phyloP scores from a whole-genome alignment of 2,113 vertebrate species.

The Notarius quadriscutis region DNA sequence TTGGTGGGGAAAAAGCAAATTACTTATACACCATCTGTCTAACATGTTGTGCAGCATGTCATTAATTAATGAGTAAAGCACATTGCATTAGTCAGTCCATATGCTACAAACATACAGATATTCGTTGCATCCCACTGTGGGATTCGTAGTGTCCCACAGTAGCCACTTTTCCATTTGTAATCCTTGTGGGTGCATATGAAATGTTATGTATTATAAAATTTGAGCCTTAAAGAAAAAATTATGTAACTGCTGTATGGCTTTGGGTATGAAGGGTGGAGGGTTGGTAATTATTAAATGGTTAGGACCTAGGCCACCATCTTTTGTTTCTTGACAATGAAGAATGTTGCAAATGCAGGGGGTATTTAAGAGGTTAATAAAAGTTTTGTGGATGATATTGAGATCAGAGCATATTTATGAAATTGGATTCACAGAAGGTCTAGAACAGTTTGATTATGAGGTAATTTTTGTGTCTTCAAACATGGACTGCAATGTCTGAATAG shows the following conservation, averaged over 20 bases:
- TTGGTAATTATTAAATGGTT: not conserved
- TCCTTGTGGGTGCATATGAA: not conserved
- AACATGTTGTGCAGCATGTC: too few species aligned
- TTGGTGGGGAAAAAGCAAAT: too few species aligned
- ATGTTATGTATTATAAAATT: too few species aligned
- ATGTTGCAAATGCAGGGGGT: not conserved
- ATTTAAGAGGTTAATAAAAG: not conserved
- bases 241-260: not conserved
- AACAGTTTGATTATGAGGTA: not conserved
- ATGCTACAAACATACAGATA: too few species aligned
- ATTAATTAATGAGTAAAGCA: too few species aligned
- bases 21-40: too few species aligned
- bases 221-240: not conserved
- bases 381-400: not conserved
- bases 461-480: not conserved
- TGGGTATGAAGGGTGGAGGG: not conserved
- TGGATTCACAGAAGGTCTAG: not conserved
- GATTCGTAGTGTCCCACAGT: not conserved
- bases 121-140: too few species aligned
- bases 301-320: not conserved
- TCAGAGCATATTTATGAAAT: not conserved
- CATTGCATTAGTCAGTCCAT: too few species aligned
- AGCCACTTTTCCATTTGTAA: not conserved
- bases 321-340: too few species aligned
- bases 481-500: not conserved